Base-by-base conservation (phyloP, 2,888 invertebrate species). In the Phalangium opilio region DNA sequence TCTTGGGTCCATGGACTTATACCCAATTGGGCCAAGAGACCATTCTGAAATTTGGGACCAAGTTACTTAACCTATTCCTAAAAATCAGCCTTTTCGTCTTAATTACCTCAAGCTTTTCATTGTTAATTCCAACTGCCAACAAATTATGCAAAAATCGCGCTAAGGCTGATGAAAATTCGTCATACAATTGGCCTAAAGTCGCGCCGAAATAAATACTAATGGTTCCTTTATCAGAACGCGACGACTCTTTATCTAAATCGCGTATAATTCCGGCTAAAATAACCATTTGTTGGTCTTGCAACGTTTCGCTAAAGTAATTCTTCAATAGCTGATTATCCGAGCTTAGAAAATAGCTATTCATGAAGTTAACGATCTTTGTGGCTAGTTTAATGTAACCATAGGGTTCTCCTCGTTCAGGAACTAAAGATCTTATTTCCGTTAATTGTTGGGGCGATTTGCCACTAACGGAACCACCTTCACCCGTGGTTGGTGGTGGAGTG, bases 241-340 rank as follows among this genome's bases (percentile, higher is more conserved):
- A 80, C 2, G 84, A 83, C 70, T 93, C 91, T 44, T 82, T 74
- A 67, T 93, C 93, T 45, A 93, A 72, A 65, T 93, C 91, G 59
- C 83, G 78, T 41, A 70, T 62, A 41, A 93, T 79, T 7, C 84
- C 83, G 1, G 90, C 84, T 49, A 93, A 72, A 56, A 86, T 75
- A 10, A 83, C 77, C 74, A 89, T 85, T 66, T 91, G 90, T 42
- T 87, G 83, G 60, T 90, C 89, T 47, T 82, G 17, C 18, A 14
- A 11, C n/a, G 38, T 15, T 35, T 45, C 57, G 56, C 51, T 55
- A 40, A 65, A 51, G 34, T 62, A 61, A 17, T 58, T 55, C 48
- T 59, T 60, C 20, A 65, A 55, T 44, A 60, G 60, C 5, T 56
- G 55, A 43, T 61, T 61, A 59, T 76, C 61, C 39, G 78, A 78